Conservation (phyloP, 2,888 invertebrate species). For the Palloptera scutellata region DNA sequence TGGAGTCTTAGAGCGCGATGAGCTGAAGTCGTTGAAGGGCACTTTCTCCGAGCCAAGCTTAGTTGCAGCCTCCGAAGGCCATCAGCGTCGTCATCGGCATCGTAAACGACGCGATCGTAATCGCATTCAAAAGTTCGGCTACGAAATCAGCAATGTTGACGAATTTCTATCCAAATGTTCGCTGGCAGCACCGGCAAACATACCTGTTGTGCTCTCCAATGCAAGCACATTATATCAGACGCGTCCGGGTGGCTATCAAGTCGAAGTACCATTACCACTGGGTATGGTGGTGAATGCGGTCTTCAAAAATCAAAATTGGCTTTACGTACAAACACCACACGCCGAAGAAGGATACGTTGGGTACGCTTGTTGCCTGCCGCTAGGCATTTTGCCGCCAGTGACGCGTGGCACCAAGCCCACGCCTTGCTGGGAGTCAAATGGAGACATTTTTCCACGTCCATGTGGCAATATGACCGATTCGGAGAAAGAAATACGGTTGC, state of each 20-base stretch:
- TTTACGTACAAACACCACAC: constrained; percentile 86
- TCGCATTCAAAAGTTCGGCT: constrained; percentile 70
- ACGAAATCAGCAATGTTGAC: constrained; percentile 82
- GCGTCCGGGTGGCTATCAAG: constrained; percentile 73
- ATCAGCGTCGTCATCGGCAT: constrained; percentile 58
- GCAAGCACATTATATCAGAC: constrained; percentile 79
- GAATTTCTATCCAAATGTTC: constrained; percentile 82
- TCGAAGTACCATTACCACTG: constrained; percentile 75
- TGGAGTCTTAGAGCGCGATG: constrained; percentile 45
- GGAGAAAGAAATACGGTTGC: constrained; percentile 72
- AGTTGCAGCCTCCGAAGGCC: constrained; percentile 59
- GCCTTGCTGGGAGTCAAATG: constrained; percentile 83
- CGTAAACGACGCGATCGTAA: constrained; percentile 61
- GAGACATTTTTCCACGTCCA: constrained; percentile 82
- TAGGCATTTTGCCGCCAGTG: constrained; percentile 74
- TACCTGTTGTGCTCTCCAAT: constrained; percentile 82
- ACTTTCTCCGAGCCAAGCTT: constrained; percentile 63
- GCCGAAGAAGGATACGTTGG: constrained; percentile 84
- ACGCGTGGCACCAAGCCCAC: constrained; percentile 66
- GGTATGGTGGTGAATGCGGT: constrained; percentile 89
- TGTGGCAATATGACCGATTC: constrained; percentile 83
- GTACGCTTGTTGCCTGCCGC: constrained; percentile 78
- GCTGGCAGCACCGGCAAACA: constrained; percentile 82
- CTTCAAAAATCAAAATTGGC: constrained; percentile 84
- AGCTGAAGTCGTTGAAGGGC: constrained; percentile 54